Percentiles rank a stretch among this genome's conserved stretches.
phyloP scores from a whole-genome alignment of 2,113 vertebrate genomes.

The Psittacus erithacus region DNA sequence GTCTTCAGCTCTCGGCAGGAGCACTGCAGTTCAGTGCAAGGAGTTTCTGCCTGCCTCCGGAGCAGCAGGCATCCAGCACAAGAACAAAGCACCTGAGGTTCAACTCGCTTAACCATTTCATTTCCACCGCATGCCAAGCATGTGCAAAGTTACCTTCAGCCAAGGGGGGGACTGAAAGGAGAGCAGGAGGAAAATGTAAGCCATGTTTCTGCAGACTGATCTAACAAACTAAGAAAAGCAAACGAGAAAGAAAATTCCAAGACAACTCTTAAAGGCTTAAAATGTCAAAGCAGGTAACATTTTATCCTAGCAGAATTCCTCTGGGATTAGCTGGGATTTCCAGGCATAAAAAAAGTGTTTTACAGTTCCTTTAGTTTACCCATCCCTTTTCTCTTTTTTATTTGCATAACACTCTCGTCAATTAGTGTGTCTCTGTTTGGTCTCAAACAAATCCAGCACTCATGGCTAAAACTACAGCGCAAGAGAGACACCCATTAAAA shows the following conservation, averaged over 20 bases:
- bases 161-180: neutral
- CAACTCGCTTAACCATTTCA: constrained; percentile 24
- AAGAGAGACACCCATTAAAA: constrained; percentile 8
- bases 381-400: constrained; percentile 56
- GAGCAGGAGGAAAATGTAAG: neutral
- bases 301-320: constrained; percentile 62
- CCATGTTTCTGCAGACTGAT: constrained; percentile 12
- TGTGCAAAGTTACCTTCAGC: constrained; percentile 6
- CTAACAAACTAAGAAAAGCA: constrained; percentile 41
- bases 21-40: neutral
- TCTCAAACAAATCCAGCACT: constrained; percentile 55
- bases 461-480: neutral
- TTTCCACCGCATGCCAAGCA: neutral
- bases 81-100: constrained; percentile 66
- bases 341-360: constrained; percentile 63
- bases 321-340: constrained; percentile 71
- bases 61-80: constrained; percentile 31
- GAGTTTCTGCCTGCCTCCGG: neutral
- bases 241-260: constrained; percentile 61
- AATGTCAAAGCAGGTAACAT: constrained; percentile 68
- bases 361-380: constrained; percentile 55
- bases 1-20: neutral
- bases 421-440: constrained; percentile 57
- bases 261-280: constrained; percentile 67
- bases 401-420: constrained; percentile 49